Conservation (phyloP, 2,113 vertebrate genomes). For the Lepus americanus region DNA sequence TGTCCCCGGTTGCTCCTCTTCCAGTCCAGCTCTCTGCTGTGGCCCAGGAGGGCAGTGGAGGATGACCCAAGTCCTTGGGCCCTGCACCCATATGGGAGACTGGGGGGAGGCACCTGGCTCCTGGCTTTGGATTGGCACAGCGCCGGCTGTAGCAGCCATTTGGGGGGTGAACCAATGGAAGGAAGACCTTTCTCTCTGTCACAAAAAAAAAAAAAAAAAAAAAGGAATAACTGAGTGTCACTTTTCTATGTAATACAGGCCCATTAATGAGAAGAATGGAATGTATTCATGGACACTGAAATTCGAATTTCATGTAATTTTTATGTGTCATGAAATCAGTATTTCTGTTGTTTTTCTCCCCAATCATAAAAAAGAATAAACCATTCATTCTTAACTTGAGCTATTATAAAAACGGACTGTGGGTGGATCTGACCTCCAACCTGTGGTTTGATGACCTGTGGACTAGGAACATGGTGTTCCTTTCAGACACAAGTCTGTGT, state of each 20-base stretch:
- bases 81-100: no score
- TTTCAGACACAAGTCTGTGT: slow-evolving; percentile 1
- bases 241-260: neutral
- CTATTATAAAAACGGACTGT: neutral
- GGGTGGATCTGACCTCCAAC: neutral
- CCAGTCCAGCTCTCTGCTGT: no score
- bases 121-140: no score
- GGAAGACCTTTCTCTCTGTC: no score
- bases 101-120: no score
- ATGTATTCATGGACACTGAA: slow-evolving; percentile 31
- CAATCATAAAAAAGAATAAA: neutral
- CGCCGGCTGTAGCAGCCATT: no score
- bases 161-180: no score
- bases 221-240: neutral
- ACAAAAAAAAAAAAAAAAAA: neutral
- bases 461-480: neutral
- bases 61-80: no score
- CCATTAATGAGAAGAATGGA: neutral
- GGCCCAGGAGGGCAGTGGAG: no score
- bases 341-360: neutral
- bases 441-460: neutral
- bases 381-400: neutral
- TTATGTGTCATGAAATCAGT: slow-evolving; percentile 28
- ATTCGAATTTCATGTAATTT: slow-evolving; percentile 59
- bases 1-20: no score